Evolutionary conservation across 2,113 vertebrate species (phyloP), one percentile per base, ranked within the genome.

Genomic region (Cathartes aura): DNA sequence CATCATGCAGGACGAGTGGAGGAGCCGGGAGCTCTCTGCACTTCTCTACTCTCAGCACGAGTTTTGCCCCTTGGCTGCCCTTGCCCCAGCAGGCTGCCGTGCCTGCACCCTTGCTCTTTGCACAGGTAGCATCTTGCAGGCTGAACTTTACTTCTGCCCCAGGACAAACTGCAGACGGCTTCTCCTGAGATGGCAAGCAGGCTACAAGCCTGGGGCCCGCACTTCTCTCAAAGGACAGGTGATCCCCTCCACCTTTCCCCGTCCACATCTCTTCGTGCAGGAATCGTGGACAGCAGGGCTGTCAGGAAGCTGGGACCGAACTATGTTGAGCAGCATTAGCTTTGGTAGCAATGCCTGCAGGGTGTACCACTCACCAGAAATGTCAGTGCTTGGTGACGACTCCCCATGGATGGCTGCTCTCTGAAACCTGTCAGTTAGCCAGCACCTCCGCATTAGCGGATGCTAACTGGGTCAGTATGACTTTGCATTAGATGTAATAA

Each of bases 301-400:
- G 12, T 12, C 5, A 13, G 86, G 45, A 50, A 59, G n/a, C 72
- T 73, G 71, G 38, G 20, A 24, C 15, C 0, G 1, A 40, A 53
- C 36, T 5, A 0, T 3, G 53, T 8, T 26, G 83, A 55, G 60
- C 50, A 74, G 82, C 47, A 26, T 38, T 12, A 20, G 32, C 70
- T 38, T 12, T 40, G 50, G 90, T 1, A 43, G 81, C 64, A 67
- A 43, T 5, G 13, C 16, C 62, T 14, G 74, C 48, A 59, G 84
- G 74, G 53, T 1, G n/a, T 13, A 8, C 3, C 10, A 5, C 56
- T 23, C 53, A 15, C 32, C 62, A 36, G 82, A 38, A 68, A 36
- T 0, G 0, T 16, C 0, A 2, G 55, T 6, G 23, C 62, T 72
- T 1, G 2, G 67, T 24, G 75, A 47, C 0, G 2, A 27, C 38